Evolutionary conservation across 2,797 vertebrate species (phyloP).

Genomic region (Sparidentex hasta): DNA sequence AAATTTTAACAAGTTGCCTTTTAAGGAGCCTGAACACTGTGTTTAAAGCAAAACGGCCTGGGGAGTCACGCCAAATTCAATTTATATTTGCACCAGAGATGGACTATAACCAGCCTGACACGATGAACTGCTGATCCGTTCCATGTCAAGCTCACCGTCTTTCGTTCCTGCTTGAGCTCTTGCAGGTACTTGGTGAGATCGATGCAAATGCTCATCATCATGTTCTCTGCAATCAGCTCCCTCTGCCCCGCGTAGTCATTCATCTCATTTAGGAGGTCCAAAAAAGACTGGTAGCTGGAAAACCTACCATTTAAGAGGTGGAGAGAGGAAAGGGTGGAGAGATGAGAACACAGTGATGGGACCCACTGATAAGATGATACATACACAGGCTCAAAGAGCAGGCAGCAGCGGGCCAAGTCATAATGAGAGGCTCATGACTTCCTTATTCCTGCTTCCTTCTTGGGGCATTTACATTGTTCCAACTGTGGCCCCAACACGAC

Average conservation of each 20-base stretch:
- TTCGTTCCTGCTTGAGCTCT: slow-evolving; percentile 92
- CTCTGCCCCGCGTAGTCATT: slow-evolving; percentile 93
- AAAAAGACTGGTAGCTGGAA: slow-evolving; percentile 90
- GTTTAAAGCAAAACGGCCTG: neutral
- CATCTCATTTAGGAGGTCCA: slow-evolving; percentile 91
- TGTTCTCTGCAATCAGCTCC: slow-evolving; percentile 92
- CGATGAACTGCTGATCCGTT: neutral
- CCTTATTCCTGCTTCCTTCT: slow-evolving; percentile 69
- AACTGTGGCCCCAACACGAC: neutral
- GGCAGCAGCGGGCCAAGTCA: slow-evolving; percentile 21
- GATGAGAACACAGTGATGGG: slow-evolving; percentile 46
- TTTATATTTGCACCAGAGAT: slow-evolving; percentile 3
- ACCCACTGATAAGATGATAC: slow-evolving; percentile 59
- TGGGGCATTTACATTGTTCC: slow-evolving; percentile 58
- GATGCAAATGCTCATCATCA: slow-evolving; percentile 90
- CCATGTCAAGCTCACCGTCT: slow-evolving; percentile 83
- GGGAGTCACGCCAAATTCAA: neutral
- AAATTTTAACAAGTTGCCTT: neutral
- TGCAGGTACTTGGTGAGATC: slow-evolving; percentile 92
- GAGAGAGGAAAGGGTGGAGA: slow-evolving; percentile 64
- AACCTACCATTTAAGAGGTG: slow-evolving; percentile 79
- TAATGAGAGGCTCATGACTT: slow-evolving; percentile 62
- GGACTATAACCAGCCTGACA: neutral
- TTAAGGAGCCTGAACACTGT: neutral
- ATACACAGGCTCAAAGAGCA: slow-evolving; percentile 42